These are phyloP conservation scores for Terebella lapidaria DNA, from an alignment of 2,888 invertebrate species.

Conservation along the genomic window DNA sequence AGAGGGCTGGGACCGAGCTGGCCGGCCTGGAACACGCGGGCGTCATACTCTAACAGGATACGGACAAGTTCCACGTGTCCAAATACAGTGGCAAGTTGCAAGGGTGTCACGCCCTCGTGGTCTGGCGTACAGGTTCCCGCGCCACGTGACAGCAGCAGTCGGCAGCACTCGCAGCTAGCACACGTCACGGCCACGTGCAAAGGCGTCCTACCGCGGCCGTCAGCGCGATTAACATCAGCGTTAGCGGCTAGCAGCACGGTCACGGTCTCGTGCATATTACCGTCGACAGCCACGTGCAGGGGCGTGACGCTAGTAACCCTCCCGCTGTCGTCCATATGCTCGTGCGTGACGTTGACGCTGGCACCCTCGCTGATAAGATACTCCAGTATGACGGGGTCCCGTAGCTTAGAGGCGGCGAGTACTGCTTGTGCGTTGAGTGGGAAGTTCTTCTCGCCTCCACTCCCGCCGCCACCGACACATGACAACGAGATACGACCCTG, in stretches of 20 bases:
- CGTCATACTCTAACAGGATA: conserved; percentile 17
- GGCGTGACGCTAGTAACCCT: too few species aligned
- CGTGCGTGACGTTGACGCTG: conserved; percentile 9
- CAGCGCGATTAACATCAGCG: conserved; percentile 16
- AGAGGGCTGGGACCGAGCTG: conserved; percentile 18
- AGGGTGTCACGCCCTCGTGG: conserved; percentile 5
- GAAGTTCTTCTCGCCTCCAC: too few species aligned
- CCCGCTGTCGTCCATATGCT: not conserved
- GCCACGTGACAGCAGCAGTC: conserved; percentile 15
- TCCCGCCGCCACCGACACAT: too few species aligned
- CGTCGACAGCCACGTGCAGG: conserved; percentile 15
- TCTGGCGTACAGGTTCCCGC: conserved; percentile 11
- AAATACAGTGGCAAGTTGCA: conserved; percentile 18
- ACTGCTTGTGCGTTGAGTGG: conserved; percentile 1
- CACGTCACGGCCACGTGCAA: conserved; percentile 14
- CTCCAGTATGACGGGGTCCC: conserved; percentile 11
- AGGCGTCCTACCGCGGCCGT: conserved; percentile 9
- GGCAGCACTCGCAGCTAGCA: conserved; percentile 8
- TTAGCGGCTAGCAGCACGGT: conserved; percentile 13
- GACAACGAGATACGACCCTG: too few species aligned
- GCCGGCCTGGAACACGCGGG: conserved; percentile 14
- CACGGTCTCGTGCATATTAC: conserved; percentile 9
- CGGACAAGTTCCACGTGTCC: conserved; percentile 22
- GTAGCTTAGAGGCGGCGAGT: conserved; percentile 9
- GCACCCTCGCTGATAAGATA: conserved; percentile 13